Evolutionary conservation across 23 tunicate species (phyloP).

Genomic region (Trididemnum miniatum): DNA sequence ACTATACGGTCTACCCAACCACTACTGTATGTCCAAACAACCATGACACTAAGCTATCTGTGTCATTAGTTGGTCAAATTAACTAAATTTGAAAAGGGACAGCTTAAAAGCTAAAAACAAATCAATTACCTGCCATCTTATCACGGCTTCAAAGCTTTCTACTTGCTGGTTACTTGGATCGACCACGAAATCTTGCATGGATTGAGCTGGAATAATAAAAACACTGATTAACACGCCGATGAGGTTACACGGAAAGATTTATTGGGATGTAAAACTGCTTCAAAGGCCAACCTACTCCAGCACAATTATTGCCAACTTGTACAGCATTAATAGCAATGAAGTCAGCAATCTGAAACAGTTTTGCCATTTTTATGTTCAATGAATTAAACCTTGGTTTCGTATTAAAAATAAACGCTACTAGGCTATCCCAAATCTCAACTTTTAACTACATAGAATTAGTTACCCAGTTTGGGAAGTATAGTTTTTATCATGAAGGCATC

Average conservation of each 20-base stretch:
- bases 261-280: too few relatives aligned
- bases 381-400: background rate
- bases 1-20: too few relatives aligned
- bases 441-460: background rate
- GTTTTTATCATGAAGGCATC: conserved; percentile 95
- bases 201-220: conserved; percentile 37
- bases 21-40: too few relatives aligned
- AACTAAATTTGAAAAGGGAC: too few relatives aligned
- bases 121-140: conserved; percentile 75
- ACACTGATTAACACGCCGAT: too few relatives aligned
- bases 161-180: conserved; percentile 80
- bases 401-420: background rate
- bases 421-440: background rate
- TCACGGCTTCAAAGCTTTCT: conserved; percentile 58
- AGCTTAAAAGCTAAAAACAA: too few relatives aligned
- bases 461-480: conserved; percentile 89
- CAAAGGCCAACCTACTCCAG: too few relatives aligned
- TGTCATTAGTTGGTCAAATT: too few relatives aligned
- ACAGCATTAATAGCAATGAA: background rate
- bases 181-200: conserved; percentile 73
- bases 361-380: background rate
- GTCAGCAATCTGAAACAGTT: background rate
- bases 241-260: too few relatives aligned
- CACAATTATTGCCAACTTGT: too few relatives aligned
- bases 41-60: too few relatives aligned